phyloP scores from a whole-genome alignment of 2,113 vertebrate species.

The Cyanoderma ruficeps region DNA sequence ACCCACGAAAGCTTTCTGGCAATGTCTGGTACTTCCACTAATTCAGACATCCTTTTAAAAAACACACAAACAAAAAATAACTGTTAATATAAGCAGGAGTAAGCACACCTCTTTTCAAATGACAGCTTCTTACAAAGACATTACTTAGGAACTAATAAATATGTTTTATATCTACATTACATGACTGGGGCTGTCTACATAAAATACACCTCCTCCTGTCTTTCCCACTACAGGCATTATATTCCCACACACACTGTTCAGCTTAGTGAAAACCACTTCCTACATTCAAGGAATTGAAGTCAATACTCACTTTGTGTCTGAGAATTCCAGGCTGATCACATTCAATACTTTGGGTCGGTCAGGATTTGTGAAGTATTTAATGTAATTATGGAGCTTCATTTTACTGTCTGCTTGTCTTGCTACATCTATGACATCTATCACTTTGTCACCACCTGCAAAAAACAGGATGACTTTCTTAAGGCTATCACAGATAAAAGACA shows the following conservation, averaged over 20 bases:
- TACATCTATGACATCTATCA: slow-evolving; percentile 98
- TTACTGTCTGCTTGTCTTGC: slow-evolving; percentile 98
- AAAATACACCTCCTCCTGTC: not conserved
- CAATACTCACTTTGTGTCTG: slow-evolving; percentile 92
- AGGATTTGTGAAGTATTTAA: slow-evolving; percentile 91
- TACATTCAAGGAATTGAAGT: not conserved
- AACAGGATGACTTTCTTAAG: slow-evolving; percentile 6
- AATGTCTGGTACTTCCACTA: slow-evolving; percentile 95
- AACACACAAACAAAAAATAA: slow-evolving; percentile 2
- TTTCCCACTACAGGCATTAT: not conserved
- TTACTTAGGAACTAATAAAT: not conserved
- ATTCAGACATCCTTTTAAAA: slow-evolving; percentile 89
- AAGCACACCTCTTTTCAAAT: not conserved
- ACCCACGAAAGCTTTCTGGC: slow-evolving; percentile 98
- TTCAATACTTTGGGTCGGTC: slow-evolving; percentile 96
- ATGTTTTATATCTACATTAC: not conserved
- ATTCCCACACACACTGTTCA: not conserved
- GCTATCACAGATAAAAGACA: not conserved
- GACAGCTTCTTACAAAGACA: not conserved
- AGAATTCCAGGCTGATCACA: slow-evolving; percentile 99
- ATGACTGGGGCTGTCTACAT: not conserved
- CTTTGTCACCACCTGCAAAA: slow-evolving; percentile 90
- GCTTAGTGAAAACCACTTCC: slow-evolving; percentile 2
- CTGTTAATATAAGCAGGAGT: not conserved
- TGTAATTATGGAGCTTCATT: slow-evolving; percentile 95